Evolutionary conservation across 37 sponge, comb jelly and placozoan species (phyloP).

Genomic region (Chondrosia reniformis): DNA sequence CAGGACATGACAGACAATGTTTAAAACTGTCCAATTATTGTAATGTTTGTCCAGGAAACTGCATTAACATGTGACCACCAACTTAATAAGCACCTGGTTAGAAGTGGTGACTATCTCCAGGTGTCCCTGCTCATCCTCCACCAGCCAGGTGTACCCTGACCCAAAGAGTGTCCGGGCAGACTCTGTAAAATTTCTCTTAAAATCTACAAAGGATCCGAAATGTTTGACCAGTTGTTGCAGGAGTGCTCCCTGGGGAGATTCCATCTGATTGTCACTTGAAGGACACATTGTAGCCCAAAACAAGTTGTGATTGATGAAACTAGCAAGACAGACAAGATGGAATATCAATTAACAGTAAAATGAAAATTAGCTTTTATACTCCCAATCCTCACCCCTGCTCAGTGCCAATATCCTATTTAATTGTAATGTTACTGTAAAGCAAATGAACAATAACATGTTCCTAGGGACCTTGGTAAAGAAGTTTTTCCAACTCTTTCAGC

Average conservation of each 20-base stretch:
- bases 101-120: constrained; percentile 31
- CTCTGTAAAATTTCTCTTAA: constrained; percentile 49
- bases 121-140: constrained; percentile 20
- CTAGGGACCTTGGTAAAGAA: neutral
- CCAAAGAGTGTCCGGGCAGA: constrained; percentile 63
- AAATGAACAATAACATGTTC: too few relatives aligned
- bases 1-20: neutral
- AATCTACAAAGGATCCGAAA: constrained; percentile 48
- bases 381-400: too few relatives aligned
- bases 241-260: constrained; percentile 42
- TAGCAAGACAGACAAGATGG: neutral
- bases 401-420: too few relatives aligned
- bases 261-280: neutral
- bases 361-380: too few relatives aligned
- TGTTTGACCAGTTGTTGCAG: constrained; percentile 18
- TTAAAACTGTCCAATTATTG: neutral
- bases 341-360: too few relatives aligned
- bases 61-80: neutral
- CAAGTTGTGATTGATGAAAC: constrained; percentile 73
- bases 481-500: neutral
- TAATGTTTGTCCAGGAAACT: neutral
- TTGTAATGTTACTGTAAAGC: too few relatives aligned
- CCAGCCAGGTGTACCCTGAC: constrained; percentile 80
- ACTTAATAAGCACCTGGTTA: constrained; percentile 50
- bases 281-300: constrained; percentile 71